Evolutionary conservation across 35 echinoderm and acorn worm genomes (phyloP).

Genomic region (Stichopus chloronotus): DNA sequence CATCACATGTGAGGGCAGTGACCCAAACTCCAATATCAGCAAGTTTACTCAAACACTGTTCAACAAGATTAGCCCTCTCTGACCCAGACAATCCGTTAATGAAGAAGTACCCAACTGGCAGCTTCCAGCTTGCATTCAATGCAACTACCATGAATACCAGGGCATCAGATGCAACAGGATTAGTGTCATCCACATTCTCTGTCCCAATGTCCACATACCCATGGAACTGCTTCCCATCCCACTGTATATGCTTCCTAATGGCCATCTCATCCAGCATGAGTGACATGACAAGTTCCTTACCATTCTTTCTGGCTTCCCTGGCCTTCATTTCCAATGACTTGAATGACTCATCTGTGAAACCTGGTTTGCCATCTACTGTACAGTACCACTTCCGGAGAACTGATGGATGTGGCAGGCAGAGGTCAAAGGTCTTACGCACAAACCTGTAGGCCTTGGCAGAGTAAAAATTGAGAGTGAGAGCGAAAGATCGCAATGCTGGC

Average conservation of each 20-base stretch:
- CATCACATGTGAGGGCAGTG: constrained; percentile 77
- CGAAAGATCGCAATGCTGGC: constrained; percentile 44
- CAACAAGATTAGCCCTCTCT: constrained; percentile 73
- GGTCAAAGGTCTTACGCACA: constrained; percentile 68
- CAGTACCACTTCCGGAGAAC: constrained; percentile 58
- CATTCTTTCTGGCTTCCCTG: too few relatives aligned
- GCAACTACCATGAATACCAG: constrained; percentile 41
- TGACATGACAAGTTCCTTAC: too few relatives aligned
- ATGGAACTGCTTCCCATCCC: too few relatives aligned
- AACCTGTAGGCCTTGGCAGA: constrained; percentile 65
- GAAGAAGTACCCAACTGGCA: constrained; percentile 71
- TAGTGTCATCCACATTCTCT: too few relatives aligned
- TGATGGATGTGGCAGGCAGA: constrained; percentile 58
- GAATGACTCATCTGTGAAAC: constrained; percentile 62
- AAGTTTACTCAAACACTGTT: constrained; percentile 55
- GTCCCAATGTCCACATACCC: too few relatives aligned
- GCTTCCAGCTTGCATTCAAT: too few relatives aligned
- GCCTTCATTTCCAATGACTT: not conserved
- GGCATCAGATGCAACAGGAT: constrained; percentile 64
- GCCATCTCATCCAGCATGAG: too few relatives aligned
- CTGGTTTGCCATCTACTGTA: constrained; percentile 55
- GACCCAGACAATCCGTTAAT: constrained; percentile 64
- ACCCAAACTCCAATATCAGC: constrained; percentile 60
- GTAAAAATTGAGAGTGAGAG: constrained; percentile 70
- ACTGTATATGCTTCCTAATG: too few relatives aligned